Base-by-base conservation (phyloP, 2,113 vertebrate species). In the Serilophus lunatus region DNA sequence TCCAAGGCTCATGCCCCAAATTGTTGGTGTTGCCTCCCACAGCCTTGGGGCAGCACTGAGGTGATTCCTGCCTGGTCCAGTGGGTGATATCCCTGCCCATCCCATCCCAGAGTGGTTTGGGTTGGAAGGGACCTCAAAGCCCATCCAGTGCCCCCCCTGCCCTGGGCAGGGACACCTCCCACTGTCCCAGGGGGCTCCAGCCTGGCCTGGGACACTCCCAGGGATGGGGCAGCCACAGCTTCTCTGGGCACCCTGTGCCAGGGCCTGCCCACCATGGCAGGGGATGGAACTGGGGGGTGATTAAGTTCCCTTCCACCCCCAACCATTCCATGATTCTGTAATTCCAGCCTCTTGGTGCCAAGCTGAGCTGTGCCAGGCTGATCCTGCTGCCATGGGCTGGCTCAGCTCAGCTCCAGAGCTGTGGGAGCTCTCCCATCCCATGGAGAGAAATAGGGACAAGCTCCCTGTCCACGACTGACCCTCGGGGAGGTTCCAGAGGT, bases 391-490 rank as follows among this genome's bases (percentile, higher is more conserved):
- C 2, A 2, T 12, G 28, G 54, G 28, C 33, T 51, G 44, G 17
- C 69, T 0, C 0, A 56, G 12, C 18, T 22, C 3, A 1, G 23
- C 56, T 60, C 72, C 12, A 28, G 22, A 42, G 14, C 1, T 0
- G 2, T 5, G 40, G 2, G 17, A 82, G 26, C 45, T 70, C n/a
- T 71, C 4, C 33, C 49, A n/a, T 19, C 0, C 0, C 29, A 12
- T 3, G 2, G 12, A 25, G 36, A 42, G 61, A 5, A 54, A 59
- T 3, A 1, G 0, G 0, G 35, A 3, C 0, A 0, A 33, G 45
- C 45, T 86, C 16, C n/a, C 11, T 1, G 3, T 2, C 53, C 4
- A 3, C 82, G 50, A 20, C 82, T 47, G 66, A 75, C 18, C 57
- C 44, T 6, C 22, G 4, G 1, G 0, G 42, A 49, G 71, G 59